phyloP scores from a whole-genome alignment of 30 jellyfish, hydroid and myxozoan genomes.

The Pseudorhiza aurosa region DNA sequence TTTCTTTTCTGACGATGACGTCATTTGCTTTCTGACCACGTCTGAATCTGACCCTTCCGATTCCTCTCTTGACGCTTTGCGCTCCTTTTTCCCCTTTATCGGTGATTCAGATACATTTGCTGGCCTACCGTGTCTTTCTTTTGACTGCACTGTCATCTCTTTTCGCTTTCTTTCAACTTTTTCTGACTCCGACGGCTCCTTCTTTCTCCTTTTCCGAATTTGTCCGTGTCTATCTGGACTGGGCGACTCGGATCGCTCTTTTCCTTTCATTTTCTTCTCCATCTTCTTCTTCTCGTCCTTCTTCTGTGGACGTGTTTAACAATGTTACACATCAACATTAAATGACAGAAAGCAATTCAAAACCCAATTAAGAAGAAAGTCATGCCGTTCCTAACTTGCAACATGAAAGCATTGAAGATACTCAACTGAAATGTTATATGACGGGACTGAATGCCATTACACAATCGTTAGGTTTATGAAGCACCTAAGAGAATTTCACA shows the following conservation, averaged over 20 bases:
- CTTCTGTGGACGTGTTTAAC: neutral
- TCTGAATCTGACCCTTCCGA: constrained; percentile 46
- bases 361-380: too few relatives aligned
- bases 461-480: too few relatives aligned
- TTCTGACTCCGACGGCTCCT: constrained; percentile 65
- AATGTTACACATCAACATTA: too few relatives aligned
- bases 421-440: too few relatives aligned
- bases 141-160: constrained; percentile 8
- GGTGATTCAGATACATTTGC: constrained; percentile 38
- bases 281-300: constrained; percentile 33
- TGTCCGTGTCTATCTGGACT: constrained; percentile 48
- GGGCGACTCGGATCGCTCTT: constrained; percentile 51
- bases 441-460: too few relatives aligned
- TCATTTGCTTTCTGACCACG: constrained; percentile 21
- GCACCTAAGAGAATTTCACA: too few relatives aligned
- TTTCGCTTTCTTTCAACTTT: constrained; percentile 20
- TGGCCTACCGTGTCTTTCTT: constrained; percentile 57
- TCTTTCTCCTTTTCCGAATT: constrained; percentile 41
- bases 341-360: too few relatives aligned
- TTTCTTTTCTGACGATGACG: constrained; percentile 51
- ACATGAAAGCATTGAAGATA: too few relatives aligned
- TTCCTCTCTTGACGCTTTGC: constrained; percentile 40
- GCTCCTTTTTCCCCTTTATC: constrained; percentile 33
- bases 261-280: constrained; percentile 37
- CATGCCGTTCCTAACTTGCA: too few relatives aligned